A percentile compares a stretch with the other conserved stretches of the same genome.
These are phyloP conservation scores for Aphidius ervi DNA, from an alignment of 1,140 invertebrate genomes.

Conservation along the genomic window DNA sequence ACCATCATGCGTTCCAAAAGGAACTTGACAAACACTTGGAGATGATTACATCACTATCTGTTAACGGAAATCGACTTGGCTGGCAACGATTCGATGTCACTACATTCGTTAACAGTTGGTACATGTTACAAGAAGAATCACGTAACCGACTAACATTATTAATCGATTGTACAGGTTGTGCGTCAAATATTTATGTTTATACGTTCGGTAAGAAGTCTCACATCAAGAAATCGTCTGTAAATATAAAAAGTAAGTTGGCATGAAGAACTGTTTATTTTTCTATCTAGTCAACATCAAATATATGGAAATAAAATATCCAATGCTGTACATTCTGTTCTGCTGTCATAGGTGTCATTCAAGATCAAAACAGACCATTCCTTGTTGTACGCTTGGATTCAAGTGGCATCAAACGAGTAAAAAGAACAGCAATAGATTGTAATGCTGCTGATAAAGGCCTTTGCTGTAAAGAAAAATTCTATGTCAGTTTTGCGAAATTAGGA, in stretches of 20 bases:
- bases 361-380: conserved; percentile 74
- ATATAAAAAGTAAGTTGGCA: conserved; percentile 43
- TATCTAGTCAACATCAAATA: no score
- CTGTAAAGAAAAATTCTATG: conserved; percentile 87
- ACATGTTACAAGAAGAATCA: conserved; percentile 49
- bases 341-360: conserved; percentile 33
- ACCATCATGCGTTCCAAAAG: conserved; percentile 27
- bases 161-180: conserved; percentile 81
- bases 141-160: conserved; percentile 66
- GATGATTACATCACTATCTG: conserved; percentile 67
- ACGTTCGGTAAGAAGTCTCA: conserved; percentile 46
- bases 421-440: conserved; percentile 77
- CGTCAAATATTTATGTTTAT: conserved; percentile 63
- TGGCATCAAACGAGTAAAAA: conserved; percentile 63
- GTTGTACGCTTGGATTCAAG: conserved; percentile 74
- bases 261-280: neutral
- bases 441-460: conserved; percentile 73
- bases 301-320: no score
- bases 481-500: conserved; percentile 83
- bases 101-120: conserved; percentile 70
- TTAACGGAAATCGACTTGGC: conserved; percentile 64
- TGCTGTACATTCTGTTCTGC: neutral
- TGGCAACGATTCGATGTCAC: conserved; percentile 88
- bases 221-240: conserved; percentile 45
- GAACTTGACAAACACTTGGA: conserved; percentile 50